These are phyloP conservation scores for Halictus rubicundus DNA, from an alignment of 1,140 invertebrate genomes.

Conservation along the genomic window DNA sequence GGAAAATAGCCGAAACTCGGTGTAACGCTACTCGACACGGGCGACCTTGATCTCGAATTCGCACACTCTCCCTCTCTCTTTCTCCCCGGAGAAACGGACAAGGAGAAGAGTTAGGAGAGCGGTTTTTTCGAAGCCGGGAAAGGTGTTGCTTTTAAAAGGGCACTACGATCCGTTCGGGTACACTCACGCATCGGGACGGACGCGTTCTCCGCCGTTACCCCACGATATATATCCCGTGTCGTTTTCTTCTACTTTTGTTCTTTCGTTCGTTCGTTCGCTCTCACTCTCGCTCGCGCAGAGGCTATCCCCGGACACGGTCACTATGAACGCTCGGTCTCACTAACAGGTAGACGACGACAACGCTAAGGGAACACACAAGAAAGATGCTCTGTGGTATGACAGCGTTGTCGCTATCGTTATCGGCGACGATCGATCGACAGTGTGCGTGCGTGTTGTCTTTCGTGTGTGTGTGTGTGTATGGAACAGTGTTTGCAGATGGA, in stretches of 20 bases:
- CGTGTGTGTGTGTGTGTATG: no score
- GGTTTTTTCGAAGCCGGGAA: slow-evolving; percentile 40
- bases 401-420: no score
- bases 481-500: no score
- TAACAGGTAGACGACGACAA: background rate
- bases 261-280: background rate
- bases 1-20: no score
- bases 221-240: slow-evolving; percentile 2
- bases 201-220: background rate
- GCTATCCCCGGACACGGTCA: background rate
- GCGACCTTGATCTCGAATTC: slow-evolving; percentile 63
- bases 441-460: no score
- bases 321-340: background rate
- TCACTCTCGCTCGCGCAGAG: background rate
- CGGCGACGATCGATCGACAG: no score
- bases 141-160: no score
- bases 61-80: background rate
- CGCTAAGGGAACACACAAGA: background rate
- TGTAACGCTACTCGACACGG: background rate
- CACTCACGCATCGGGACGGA: background rate
- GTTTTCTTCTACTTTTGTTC: slow-evolving; percentile 11
- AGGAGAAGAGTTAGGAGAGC: background rate
- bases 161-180: background rate
- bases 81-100: background rate
- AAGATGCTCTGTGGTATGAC: no score